Conservation (phyloP, 2,888 invertebrate genomes). For the Sylvicola cinctus region DNA sequence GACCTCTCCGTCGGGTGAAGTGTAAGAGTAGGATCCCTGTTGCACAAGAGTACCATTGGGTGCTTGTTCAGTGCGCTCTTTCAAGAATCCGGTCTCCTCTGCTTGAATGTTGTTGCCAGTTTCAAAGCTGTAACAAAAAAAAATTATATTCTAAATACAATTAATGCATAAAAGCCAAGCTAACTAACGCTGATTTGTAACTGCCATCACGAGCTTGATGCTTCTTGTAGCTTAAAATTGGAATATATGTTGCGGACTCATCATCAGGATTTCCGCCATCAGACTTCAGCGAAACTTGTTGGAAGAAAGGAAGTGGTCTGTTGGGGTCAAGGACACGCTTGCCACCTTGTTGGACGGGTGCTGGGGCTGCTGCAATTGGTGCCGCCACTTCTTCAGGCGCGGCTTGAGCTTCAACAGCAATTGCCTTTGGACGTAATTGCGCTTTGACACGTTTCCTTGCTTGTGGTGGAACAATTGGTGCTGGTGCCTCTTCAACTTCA, state of each 20-base stretch:
- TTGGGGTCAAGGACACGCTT: too few species aligned
- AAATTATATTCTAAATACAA: too few species aligned
- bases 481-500: not conserved
- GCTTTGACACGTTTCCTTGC: too few species aligned
- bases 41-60: constrained; percentile 49
- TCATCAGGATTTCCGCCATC: too few species aligned
- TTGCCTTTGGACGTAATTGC: too few species aligned
- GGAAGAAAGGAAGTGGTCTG: too few species aligned
- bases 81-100: constrained; percentile 58
- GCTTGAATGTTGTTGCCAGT: constrained; percentile 66
- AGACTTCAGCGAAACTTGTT: too few species aligned
- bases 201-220: constrained; percentile 68
- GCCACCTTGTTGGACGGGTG: too few species aligned
- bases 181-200: constrained; percentile 55
- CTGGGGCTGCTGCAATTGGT: too few species aligned
- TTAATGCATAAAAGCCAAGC: constrained; percentile 4
- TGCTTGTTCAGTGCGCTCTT: constrained; percentile 38
- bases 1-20: constrained; percentile 51
- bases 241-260: constrained; percentile 61
- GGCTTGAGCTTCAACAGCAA: too few species aligned
- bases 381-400: too few species aligned
- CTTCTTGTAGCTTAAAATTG: constrained; percentile 62
- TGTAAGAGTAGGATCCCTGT: constrained; percentile 58
- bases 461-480: too few species aligned
- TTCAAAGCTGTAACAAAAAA: constrained; percentile 36